Conservation (phyloP, 2,888 invertebrate species). For the Galeruca laticollis region DNA sequence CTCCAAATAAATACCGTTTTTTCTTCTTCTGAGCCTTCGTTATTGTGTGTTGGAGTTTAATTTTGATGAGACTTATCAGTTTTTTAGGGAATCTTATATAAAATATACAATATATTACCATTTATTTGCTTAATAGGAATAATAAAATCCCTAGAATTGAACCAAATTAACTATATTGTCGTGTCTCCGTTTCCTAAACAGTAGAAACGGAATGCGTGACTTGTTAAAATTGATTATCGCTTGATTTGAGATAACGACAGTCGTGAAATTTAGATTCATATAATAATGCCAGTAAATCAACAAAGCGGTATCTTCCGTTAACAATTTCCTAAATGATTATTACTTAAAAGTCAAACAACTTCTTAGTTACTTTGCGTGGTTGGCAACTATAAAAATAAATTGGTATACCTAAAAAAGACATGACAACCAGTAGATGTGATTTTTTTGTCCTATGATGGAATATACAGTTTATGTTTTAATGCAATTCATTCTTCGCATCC, state of each 20-base stretch:
- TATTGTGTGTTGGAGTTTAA: too few species aligned
- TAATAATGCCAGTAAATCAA: conserved; percentile 5
- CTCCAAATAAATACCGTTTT: too few species aligned
- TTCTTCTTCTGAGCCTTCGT: too few species aligned
- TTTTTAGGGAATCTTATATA: too few species aligned
- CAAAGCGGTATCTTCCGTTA: neutral
- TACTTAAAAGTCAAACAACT: neutral
- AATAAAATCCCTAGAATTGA: too few species aligned
- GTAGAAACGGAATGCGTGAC: neutral
- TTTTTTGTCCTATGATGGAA: neutral
- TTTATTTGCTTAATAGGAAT: too few species aligned
- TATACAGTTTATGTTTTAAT: too few species aligned
- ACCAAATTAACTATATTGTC: neutral
- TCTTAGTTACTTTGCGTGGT: neutral
- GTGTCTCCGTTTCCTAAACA: neutral
- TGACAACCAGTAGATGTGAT: neutral
- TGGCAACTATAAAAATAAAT: conserved; percentile 1
- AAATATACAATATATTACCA: too few species aligned
- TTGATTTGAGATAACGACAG: conserved; percentile 3
- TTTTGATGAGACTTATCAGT: too few species aligned
- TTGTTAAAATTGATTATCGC: neutral
- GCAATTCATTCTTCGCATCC: too few species aligned
- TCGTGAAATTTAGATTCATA: neutral
- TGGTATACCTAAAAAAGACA: neutral
- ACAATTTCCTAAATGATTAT: neutral